Percentiles rank a stretch among this genome's conserved stretches.
Evolutionary conservation across 2,888 invertebrate genomes (phyloP).

Genomic region (Tachina lurida): DNA sequence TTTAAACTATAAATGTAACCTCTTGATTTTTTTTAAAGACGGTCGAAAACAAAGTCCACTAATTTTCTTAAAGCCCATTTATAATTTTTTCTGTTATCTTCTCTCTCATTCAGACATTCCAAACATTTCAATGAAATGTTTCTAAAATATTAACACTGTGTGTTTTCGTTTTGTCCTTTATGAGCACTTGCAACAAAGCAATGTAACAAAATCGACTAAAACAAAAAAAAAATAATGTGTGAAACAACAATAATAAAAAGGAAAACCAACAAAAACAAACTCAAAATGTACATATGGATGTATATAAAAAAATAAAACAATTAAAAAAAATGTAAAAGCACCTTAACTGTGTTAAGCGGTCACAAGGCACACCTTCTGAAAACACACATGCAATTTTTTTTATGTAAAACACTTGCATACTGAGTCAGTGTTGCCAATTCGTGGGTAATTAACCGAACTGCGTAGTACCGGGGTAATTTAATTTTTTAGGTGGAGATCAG

Average conservation of each 20-base stretch:
- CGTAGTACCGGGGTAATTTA: too few relatives aligned
- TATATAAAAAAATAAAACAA: background rate
- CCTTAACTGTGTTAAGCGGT: constrained; percentile 71
- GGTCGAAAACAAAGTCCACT: too few relatives aligned
- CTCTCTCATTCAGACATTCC: background rate
- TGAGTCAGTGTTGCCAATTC: too few relatives aligned
- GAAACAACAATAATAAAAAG: constrained; percentile 37
- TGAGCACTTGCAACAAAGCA: constrained; percentile 26
- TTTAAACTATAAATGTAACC: too few relatives aligned
- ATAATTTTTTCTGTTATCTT: background rate
- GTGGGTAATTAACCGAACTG: too few relatives aligned
- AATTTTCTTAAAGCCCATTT: constrained; percentile 8
- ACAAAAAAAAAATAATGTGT: background rate
- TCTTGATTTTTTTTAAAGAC: too few relatives aligned
- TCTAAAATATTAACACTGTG: background rate
- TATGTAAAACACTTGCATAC: constrained; percentile 6
- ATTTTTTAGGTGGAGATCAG: too few relatives aligned
- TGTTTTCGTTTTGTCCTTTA: constrained; percentile 48
- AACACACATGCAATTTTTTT: constrained; percentile 53
- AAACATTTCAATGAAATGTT: background rate
- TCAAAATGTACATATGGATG: background rate
- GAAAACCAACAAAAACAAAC: constrained; percentile 42
- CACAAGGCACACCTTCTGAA: constrained; percentile 67
- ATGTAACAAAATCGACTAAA: background rate
- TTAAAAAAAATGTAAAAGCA: constrained; percentile 56